A percentile compares a stretch with the other conserved stretches of the same genome.
Evolutionary conservation across 2,888 invertebrate genomes (phyloP).

Genomic region (Harpagoxenus sublaevis): DNA sequence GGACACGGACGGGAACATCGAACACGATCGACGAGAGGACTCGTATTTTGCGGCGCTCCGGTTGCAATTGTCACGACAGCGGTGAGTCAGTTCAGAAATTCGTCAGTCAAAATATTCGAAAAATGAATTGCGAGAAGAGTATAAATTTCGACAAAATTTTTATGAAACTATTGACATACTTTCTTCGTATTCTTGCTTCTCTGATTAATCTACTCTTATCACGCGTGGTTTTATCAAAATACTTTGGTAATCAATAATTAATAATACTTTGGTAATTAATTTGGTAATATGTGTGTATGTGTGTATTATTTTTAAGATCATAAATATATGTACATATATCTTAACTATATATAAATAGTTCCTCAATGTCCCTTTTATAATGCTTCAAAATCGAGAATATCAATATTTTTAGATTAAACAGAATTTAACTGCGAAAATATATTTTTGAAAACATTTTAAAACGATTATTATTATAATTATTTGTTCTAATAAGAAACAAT

Average conservation of each 20-base stretch:
- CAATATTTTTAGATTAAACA: neutral
- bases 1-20: conserved; percentile 15
- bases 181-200: neutral
- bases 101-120: neutral
- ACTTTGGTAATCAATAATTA: neutral
- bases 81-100: neutral
- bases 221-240: neutral
- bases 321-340: neutral
- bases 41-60: neutral
- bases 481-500: neutral
- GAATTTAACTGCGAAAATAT: neutral
- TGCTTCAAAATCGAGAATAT: neutral
- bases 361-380: neutral
- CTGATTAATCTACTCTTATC: neutral
- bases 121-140: neutral
- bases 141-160: conserved; percentile 6
- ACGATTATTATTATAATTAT: neutral
- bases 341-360: neutral
- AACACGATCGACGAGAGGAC: conserved; percentile 11
- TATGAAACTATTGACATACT: neutral
- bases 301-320: neutral
- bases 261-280: neutral
- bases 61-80: conserved; percentile 12
- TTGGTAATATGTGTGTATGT: neutral
- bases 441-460: neutral